Percentiles rank a stretch among this genome's conserved stretches.
These are phyloP conservation scores for Typhlichthys subterraneus DNA, from an alignment of 2,797 vertebrate genomes.

Conservation along the genomic window DNA sequence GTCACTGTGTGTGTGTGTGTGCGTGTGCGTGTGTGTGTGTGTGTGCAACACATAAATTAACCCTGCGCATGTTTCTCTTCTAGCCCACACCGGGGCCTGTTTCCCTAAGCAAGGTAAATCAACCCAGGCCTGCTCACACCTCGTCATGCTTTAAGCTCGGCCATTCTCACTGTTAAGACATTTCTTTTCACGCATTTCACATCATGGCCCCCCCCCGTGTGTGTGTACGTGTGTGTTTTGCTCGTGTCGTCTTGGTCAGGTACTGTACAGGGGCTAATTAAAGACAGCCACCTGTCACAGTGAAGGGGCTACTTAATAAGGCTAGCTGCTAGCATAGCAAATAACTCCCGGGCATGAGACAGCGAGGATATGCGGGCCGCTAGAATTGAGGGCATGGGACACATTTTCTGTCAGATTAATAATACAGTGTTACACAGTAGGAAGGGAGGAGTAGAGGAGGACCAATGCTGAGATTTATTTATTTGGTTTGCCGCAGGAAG, in stretches of 20 bases:
- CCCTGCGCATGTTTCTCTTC: constrained; percentile 78
- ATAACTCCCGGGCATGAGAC: constrained; percentile 39
- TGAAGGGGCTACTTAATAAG: constrained; percentile 46
- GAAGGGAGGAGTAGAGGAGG: no score
- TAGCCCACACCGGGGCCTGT: constrained; percentile 81
- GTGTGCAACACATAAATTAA: constrained; percentile 74
- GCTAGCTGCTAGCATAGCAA: constrained; percentile 36
- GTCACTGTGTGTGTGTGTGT: constrained; percentile 37
- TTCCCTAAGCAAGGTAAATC: constrained; percentile 84
- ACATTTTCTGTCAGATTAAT: no score
- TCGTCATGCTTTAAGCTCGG: constrained; percentile 37
- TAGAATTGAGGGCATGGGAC: no score
- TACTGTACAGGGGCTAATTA: constrained; percentile 42
- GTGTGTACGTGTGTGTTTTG: constrained; percentile 4
- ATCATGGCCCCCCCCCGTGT: constrained; percentile 17
- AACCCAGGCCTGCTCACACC: constrained; percentile 19
- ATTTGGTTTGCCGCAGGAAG: constrained; percentile 13
- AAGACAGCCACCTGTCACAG: constrained; percentile 54
- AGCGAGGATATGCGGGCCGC: constrained; percentile 28
- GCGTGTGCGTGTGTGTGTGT: constrained; percentile 54
- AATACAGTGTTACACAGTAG: no score
- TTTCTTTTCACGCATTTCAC: constrained; percentile 37
- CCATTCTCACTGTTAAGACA: constrained; percentile 43
- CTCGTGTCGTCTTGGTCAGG: constrained; percentile 54
- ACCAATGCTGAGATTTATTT: not conserved